Evolutionary conservation across 2,888 invertebrate genomes (phyloP), one percentile per base, ranked within the genome.

Genomic region (Drosophila mercatorum): DNA sequence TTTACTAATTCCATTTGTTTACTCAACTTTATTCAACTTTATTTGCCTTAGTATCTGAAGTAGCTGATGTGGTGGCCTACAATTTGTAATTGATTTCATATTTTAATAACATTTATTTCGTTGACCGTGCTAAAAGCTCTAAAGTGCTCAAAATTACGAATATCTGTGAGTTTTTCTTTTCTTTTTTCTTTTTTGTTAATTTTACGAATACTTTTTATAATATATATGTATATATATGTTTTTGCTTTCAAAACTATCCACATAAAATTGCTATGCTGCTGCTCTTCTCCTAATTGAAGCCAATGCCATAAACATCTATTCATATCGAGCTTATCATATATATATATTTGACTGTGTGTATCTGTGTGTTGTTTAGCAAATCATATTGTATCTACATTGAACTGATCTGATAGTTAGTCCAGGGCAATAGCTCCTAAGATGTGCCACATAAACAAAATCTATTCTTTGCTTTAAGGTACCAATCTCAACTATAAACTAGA

Each of bases 41-140:
- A 65, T 71, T 69, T 73, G 60, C 59, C 59, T 49, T 68, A 66
- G 71, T 55, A 55, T 55, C 14, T 62, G 31, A 68, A 68, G 57
- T 52, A 49, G 43, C 31, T 41, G 53, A 59, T 8, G 34, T 34
- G 34, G 10, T 11, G 52, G 55, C 28, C 52, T 72, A 62, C 78
- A 55, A 67, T 66, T 53, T 47, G 47, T 76, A 65, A 47, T 68
- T 81, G 65, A 60, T 67, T 55, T 68, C 26, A 22, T 38, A 59
- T 70, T 57, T 66, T 17, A 75, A 86, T 88, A 88, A 83, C 81
- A 71, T 71, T 81, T 83, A 72, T 51, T 86, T 88, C 78, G 84
- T 88, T 83, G 89, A 81, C 65, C 47, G 83, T 84, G 83, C 83
- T 89, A 76, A 83, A 89, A 84, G 83, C 83, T 87, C 87, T 89